Evolutionary conservation across 92 coral and sea anemone genomes (phyloP), one percentile per base, ranked within the genome.

Genomic region (Epizoanthus illoricatus): DNA sequence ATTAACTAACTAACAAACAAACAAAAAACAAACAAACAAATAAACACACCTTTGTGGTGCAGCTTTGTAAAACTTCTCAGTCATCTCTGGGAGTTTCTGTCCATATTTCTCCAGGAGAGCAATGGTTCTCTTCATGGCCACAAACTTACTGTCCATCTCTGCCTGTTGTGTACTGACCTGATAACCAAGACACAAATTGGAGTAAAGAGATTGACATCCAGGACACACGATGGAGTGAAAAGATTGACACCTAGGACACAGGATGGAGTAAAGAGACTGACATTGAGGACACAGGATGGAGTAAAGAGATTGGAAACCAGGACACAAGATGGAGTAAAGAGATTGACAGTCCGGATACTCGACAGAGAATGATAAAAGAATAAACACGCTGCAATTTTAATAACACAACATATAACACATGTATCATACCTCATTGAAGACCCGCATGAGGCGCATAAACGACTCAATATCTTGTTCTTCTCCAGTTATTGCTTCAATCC

Each of bases 41-140:
- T n/a, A n/a, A n/a, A n/a, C n/a, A n/a, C n/a, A n/a, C 98, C 97
- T 91, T 69, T 94, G 99, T 61, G 99, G 99, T 9, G 99, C 99
- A 7, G 99, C 99, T 42, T 97, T 82, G 75, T 97, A 97, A 85
- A 97, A 97, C 85, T 90, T 97, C 81, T 97, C 90, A 6, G 99
- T 97, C 91, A 92, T 93, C 73, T 97, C 98, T 70, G 99, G 99
- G 7, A 97, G 89, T 75, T 97, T 97, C 83, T 97, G 99, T 59
- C 94, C 98, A 74, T 93, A 97, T 79, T 94, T 97, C 84, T 97
- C 99, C 81, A 97, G 85, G 21, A 97, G 89, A 59, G 92, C 41
- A 18, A 97, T 97, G 64, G 99, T 94, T 87, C 99, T 90, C 85
- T 97, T 97, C 99, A 97, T 97, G 56, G 98, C 99, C 16, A 97